Evolutionary conservation across 2,888 invertebrate species (phyloP).

Genomic region (Salticus scenicus): DNA sequence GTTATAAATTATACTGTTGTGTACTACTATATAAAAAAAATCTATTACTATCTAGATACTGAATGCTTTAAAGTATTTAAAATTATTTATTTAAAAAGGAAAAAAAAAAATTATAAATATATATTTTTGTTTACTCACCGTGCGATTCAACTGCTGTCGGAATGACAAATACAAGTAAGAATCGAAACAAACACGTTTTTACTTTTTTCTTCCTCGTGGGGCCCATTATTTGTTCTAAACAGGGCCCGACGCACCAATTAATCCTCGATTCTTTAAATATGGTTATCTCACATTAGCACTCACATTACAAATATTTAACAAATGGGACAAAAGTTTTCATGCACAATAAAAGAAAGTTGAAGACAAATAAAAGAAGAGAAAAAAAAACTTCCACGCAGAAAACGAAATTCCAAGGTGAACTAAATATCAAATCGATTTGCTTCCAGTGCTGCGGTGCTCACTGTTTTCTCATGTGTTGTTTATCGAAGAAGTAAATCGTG

Average conservation of each 20-base stretch:
- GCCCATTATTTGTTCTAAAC: conserved; percentile 32
- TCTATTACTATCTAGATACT: too few relatives aligned
- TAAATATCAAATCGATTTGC: conserved; percentile 18
- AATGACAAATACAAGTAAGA: conserved; percentile 46
- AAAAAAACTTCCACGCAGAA: neutral
- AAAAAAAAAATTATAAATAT: too few relatives aligned
- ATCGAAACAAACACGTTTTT: conserved; percentile 45
- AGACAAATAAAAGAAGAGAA: neutral
- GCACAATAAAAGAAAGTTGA: neutral
- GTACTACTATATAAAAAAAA: too few relatives aligned
- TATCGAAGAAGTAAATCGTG: conserved; percentile 25
- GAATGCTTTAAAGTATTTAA: too few relatives aligned
- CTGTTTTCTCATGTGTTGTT: conserved; percentile 4
- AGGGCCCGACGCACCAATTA: conserved; percentile 27
- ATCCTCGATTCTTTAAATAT: conserved; percentile 27
- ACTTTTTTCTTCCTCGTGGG: conserved; percentile 58
- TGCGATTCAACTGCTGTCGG: conserved; percentile 44
- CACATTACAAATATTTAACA: neutral
- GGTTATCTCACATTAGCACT: conserved; percentile 15
- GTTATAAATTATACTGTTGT: too few relatives aligned
- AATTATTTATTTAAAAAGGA: too few relatives aligned
- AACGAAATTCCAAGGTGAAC: conserved; percentile 16
- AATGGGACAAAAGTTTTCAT: neutral
- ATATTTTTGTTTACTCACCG: conserved; percentile 55
- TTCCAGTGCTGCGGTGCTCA: neutral